These are phyloP conservation scores for Leucopsar rothschildi DNA, from an alignment of 2,113 vertebrate species.

Conservation along the genomic window DNA sequence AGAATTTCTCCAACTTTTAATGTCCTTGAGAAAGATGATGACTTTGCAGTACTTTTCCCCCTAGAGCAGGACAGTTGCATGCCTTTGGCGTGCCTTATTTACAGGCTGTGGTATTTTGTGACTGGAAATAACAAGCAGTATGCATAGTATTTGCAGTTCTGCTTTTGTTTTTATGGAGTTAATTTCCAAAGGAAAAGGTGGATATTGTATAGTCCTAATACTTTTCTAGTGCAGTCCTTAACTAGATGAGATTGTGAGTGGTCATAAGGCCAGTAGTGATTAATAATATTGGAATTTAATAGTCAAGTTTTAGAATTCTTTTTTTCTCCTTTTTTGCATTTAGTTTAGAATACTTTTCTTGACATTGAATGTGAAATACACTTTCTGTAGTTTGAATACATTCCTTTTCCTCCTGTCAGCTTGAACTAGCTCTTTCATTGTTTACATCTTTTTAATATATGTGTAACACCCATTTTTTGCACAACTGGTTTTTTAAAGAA, in stretches of 20 bases:
- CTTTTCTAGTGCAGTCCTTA: background rate
- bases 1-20: background rate
- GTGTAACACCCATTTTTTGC: background rate
- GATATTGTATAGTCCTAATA: background rate
- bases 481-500: background rate
- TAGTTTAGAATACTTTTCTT: background rate
- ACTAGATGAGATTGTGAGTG: background rate
- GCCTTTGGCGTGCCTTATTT: constrained; percentile 31
- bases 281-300: background rate
- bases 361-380: constrained; percentile 23
- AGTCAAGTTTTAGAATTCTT: background rate
- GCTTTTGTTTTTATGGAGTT: constrained; percentile 14
- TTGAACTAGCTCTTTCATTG: background rate
- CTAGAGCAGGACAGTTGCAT: background rate
- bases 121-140: background rate
- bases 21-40: background rate
- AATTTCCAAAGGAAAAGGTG: background rate
- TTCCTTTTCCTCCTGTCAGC: constrained; percentile 6
- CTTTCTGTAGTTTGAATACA: constrained; percentile 21
- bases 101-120: background rate
- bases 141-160: background rate
- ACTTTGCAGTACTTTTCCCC: background rate
- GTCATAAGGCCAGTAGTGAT: background rate
- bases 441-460: background rate
- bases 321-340: background rate